Evolutionary conservation across 2,888 invertebrate genomes (phyloP).

Genomic region (Drosophila putrida): DNA sequence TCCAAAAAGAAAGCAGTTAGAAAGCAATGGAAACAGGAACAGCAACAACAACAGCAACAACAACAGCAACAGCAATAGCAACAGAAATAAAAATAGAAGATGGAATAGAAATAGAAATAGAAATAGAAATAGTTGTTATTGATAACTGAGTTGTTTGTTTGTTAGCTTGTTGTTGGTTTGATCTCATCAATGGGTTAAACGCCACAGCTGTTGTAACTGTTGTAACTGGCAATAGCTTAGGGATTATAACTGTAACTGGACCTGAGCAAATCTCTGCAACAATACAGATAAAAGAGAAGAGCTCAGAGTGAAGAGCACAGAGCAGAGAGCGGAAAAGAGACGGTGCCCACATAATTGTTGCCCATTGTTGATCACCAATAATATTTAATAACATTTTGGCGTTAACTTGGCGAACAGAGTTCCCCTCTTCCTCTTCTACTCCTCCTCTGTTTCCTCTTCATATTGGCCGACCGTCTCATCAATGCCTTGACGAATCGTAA

Average conservation of each 20-base stretch:
- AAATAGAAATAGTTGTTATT: slow-evolving; percentile 63
- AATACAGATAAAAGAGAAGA: slow-evolving; percentile 14
- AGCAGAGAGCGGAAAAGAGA: slow-evolving; percentile 14
- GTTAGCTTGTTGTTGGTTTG: slow-evolving; percentile 39
- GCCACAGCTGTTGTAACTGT: slow-evolving; percentile 65
- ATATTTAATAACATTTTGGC: slow-evolving; percentile 77
- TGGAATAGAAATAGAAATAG: slow-evolving; percentile 19
- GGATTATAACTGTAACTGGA: slow-evolving; percentile 72
- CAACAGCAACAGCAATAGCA: slow-evolving; percentile 48
- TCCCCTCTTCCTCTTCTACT: neutral
- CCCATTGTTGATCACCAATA: slow-evolving; percentile 68
- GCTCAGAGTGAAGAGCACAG: neutral
- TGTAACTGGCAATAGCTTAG: slow-evolving; percentile 71
- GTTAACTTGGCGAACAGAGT: slow-evolving; percentile 60
- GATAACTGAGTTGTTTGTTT: slow-evolving; percentile 62
- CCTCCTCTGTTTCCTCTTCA: neutral
- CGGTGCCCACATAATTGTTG: slow-evolving; percentile 66
- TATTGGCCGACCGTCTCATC: slow-evolving; percentile 44
- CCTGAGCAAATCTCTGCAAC: slow-evolving; percentile 40
- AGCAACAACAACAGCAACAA: slow-evolving; percentile 31
- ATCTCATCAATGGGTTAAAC: slow-evolving; percentile 73
- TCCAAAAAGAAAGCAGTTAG: slow-evolving; percentile 66
- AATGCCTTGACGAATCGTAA: slow-evolving; percentile 74
- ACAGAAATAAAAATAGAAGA: slow-evolving; percentile 28
- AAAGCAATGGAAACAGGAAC: slow-evolving; percentile 54